Evolutionary conservation across 2,888 invertebrate species (phyloP).

Genomic region (Polymixis flavicincta): DNA sequence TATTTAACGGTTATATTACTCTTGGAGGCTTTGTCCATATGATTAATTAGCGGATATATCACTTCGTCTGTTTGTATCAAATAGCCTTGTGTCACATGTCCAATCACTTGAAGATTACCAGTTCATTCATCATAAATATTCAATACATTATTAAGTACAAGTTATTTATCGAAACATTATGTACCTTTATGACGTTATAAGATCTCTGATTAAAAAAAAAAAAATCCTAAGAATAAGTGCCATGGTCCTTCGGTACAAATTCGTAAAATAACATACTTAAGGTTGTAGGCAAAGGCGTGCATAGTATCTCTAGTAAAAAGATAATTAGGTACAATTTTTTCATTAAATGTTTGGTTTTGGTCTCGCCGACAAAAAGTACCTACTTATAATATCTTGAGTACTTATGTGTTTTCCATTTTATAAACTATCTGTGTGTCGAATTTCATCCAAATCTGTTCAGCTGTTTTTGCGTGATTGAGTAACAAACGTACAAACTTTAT

Average conservation of each 20-base stretch:
- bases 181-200: neutral
- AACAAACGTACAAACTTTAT: too few species aligned
- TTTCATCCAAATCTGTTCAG: too few species aligned
- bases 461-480: too few species aligned
- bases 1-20: constrained; percentile 13
- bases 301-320: neutral
- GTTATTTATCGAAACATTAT: neutral
- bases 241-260: neutral
- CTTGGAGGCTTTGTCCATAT: neutral
- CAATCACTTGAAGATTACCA: constrained; percentile 45
- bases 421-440: too few species aligned
- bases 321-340: neutral
- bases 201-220: neutral
- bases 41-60: constrained; percentile 31
- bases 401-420: too few species aligned
- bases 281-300: neutral
- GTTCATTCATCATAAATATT: constrained; percentile 45
- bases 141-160: neutral
- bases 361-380: too few species aligned
- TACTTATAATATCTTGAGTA: too few species aligned
- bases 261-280: neutral
- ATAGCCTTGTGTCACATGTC: constrained; percentile 44
- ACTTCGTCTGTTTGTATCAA: constrained; percentile 39
- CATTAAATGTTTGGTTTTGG: neutral
- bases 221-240: neutral